Conservation (phyloP, 2,888 invertebrate species). For the Mimumesa dahlbomi region DNA sequence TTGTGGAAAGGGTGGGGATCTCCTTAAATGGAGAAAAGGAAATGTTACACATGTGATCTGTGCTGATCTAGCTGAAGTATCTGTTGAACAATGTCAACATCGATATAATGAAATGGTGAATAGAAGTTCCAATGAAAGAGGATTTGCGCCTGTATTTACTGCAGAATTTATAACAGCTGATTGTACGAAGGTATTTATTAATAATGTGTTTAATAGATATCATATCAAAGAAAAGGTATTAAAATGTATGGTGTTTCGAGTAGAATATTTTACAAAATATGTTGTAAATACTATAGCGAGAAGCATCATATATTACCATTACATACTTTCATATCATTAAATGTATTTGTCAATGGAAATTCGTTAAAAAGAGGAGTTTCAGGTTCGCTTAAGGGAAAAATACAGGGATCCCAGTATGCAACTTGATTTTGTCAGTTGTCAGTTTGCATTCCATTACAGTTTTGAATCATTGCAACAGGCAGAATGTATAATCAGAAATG, state of each 20-base stretch:
- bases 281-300: neutral
- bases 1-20: constrained; percentile 99
- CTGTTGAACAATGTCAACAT: constrained; percentile 93
- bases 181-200: constrained; percentile 87
- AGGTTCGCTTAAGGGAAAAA: constrained; percentile 86
- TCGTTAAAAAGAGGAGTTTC: constrained; percentile 69
- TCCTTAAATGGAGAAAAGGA: constrained; percentile 96
- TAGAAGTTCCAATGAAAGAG: constrained; percentile 74
- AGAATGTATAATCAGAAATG: constrained; percentile 95
- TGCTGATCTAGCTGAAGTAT: constrained; percentile 96
- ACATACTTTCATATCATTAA: neutral
- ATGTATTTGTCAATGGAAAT: constrained; percentile 55
- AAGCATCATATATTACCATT: neutral
- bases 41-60: constrained; percentile 91
- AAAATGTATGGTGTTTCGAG: neutral
- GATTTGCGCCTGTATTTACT: constrained; percentile 82
- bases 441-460: constrained; percentile 99
- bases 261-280: neutral
- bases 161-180: constrained; percentile 97
- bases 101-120: constrained; percentile 88
- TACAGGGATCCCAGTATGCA: constrained; percentile 89
- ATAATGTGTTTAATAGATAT: neutral
- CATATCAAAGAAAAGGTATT: neutral
- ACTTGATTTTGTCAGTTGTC: constrained; percentile 96
- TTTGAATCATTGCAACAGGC: constrained; percentile 95